Evolutionary conservation across 2,113 vertebrate genomes (phyloP).

Genomic region (Bombycilla garrulus): DNA sequence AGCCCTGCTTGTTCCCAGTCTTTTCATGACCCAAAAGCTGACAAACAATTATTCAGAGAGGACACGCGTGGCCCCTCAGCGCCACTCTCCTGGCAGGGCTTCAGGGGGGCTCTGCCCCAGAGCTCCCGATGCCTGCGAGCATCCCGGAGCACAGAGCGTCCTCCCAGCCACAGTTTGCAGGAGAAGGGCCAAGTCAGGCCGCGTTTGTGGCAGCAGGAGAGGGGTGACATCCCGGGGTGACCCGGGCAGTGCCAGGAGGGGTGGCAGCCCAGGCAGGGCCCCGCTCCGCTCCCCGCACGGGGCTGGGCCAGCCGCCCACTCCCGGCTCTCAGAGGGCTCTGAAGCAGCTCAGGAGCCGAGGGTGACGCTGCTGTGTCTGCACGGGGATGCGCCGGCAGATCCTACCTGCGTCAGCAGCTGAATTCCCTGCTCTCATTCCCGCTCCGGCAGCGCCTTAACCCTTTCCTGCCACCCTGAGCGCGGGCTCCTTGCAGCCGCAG

Average conservation of each 20-base stretch:
- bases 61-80: not conserved
- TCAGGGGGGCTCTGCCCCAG: not conserved
- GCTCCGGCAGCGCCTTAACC: conserved; percentile 39
- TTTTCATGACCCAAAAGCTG: conserved; percentile 45
- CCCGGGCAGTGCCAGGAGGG: fast-evolving
- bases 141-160: not conserved
- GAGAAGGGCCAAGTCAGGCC: not conserved
- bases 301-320: fast-evolving
- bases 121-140: not conserved
- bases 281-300: fast-evolving
- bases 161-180: not conserved
- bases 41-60: conserved; percentile 41
- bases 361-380: not conserved
- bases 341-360: not conserved
- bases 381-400: conserved; percentile 14
- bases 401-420: conserved; percentile 60
- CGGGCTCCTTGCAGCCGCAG: not conserved
- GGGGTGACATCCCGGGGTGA: not conserved
- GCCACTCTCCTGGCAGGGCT: not conserved
- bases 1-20: conserved; percentile 12
- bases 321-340: not conserved
- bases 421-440: not conserved
- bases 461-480: not conserved
- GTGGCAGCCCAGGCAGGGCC: not conserved
- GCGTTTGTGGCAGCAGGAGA: not conserved